Evolutionary conservation across 2,113 vertebrate species (phyloP).

Genomic region (Corvus moneduloides): DNA sequence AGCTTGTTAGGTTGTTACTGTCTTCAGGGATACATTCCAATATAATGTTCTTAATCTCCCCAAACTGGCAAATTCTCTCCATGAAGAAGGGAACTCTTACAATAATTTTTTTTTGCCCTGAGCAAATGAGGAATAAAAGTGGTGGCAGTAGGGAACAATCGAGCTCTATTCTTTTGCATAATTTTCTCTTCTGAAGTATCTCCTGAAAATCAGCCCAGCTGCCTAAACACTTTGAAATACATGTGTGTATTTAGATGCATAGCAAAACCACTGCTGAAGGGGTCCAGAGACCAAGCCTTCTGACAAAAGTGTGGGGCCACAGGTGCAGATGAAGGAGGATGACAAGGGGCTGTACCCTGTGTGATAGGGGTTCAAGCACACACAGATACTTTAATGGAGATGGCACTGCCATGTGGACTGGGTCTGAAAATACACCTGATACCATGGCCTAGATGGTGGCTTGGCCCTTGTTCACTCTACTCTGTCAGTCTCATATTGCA

Average conservation of each 20-base stretch:
- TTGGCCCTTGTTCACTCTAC: not conserved
- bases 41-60: not conserved
- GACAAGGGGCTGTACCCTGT: rapidly evolving
- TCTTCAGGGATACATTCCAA: not conserved
- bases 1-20: not conserved
- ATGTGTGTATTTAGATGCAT: rapidly evolving
- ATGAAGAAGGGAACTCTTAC: not conserved
- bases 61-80: not conserved
- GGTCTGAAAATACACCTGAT: not conserved
- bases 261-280: not conserved
- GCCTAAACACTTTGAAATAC: not conserved
- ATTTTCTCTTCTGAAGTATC: not conserved
- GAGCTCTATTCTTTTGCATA: not conserved
- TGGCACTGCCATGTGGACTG: not conserved
- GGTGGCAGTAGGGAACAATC: not conserved
- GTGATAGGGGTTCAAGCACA: not conserved
- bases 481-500: not conserved
- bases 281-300: not conserved
- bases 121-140: not conserved
- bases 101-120: not conserved
- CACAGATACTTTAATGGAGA: not conserved
- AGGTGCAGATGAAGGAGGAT: not conserved
- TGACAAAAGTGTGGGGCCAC: not conserved
- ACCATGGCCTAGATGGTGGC: not conserved
- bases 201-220: not conserved